Percentiles rank a stretch among this genome's conserved stretches.
These are phyloP conservation scores for Poecilia wingei DNA, from an alignment of 2,797 vertebrate genomes.

Conservation along the genomic window DNA sequence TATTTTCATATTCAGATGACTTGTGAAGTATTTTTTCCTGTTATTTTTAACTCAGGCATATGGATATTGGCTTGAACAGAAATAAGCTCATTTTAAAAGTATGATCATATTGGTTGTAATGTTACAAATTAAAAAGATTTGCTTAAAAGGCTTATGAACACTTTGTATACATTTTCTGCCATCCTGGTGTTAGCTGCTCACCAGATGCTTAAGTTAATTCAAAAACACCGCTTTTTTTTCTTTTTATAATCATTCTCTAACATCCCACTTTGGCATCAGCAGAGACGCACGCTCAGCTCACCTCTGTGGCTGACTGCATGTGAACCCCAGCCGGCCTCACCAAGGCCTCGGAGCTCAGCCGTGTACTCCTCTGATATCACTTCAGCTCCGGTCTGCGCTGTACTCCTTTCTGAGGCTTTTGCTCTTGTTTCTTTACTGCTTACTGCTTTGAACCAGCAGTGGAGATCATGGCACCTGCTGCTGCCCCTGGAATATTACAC, in stretches of 20 bases:
- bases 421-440: constrained; percentile 51
- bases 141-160: neutral
- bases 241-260: neutral
- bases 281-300: constrained; percentile 22
- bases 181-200: neutral
- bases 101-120: neutral
- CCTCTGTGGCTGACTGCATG: constrained; percentile 8
- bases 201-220: constrained; percentile 7
- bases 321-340: constrained; percentile 27
- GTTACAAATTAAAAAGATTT: neutral
- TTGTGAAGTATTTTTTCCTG: neutral
- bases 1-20: neutral
- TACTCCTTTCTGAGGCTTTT: constrained; percentile 34
- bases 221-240: neutral
- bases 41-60: neutral
- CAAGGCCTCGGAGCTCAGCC: constrained; percentile 40
- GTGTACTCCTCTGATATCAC: constrained; percentile 39
- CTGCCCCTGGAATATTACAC: constrained; percentile 42
- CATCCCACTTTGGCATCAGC: neutral
- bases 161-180: neutral
- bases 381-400: constrained; percentile 40
- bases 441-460: constrained; percentile 41
- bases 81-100: neutral
- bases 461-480: constrained; percentile 40
- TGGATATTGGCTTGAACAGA: neutral